A percentile compares a stretch with the other conserved stretches of the same genome.
phyloP scores from a whole-genome alignment of 2,113 vertebrate genomes.

The Heteronetta atricapilla region DNA sequence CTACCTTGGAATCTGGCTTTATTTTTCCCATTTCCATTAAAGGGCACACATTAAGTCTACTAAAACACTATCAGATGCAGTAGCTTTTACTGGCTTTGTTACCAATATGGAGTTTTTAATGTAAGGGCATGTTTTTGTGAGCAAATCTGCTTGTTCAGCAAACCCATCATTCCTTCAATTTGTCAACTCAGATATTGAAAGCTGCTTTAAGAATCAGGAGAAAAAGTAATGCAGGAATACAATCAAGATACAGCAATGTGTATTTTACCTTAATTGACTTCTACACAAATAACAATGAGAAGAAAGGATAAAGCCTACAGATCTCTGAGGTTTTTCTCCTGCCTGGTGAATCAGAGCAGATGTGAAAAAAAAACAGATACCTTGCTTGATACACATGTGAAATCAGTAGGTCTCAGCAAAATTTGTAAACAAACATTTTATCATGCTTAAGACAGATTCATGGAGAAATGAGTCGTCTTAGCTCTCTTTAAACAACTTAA shows the following conservation, averaged over 20 bases:
- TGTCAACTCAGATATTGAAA: not conserved
- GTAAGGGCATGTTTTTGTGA: not conserved
- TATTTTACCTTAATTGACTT: not conserved
- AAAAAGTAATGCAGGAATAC: not conserved
- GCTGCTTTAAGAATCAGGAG: not conserved
- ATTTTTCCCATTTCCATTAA: not conserved
- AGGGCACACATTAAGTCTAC: not conserved
- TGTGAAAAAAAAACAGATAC: not conserved
- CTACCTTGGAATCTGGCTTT: not conserved
- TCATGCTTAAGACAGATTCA: not conserved
- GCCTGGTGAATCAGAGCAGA: not conserved
- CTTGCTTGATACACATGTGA: not conserved
- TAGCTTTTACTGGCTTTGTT: not conserved
- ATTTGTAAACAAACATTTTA: accelerated
- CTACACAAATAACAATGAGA: not conserved
- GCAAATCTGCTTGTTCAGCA: not conserved
- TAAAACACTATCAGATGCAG: not conserved
- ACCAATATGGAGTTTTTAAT: accelerated
- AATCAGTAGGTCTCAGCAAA: not conserved
- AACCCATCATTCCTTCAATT: not conserved
- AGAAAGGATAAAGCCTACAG: not conserved
- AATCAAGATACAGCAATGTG: accelerated
- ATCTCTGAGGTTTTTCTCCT: not conserved
- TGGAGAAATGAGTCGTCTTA: accelerated
- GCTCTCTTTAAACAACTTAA: not conserved